Percentiles rank a stretch among this genome's conserved stretches.
phyloP scores from a whole-genome alignment of 2,113 vertebrate species.

The Polypterus senegalus region DNA sequence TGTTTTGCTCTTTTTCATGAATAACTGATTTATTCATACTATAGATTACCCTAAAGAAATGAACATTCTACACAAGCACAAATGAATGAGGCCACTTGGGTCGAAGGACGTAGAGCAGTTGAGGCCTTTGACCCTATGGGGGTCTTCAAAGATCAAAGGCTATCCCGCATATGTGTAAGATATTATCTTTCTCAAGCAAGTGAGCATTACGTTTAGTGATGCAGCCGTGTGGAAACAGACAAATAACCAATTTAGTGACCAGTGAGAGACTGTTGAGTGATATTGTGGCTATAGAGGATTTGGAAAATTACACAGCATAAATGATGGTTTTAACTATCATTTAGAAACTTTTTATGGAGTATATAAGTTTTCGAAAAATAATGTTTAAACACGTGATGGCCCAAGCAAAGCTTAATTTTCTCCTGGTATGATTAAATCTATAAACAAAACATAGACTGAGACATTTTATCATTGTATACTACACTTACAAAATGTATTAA shows the following conservation, averaged over 20 bases:
- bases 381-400: no score
- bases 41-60: no score
- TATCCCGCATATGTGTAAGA: constrained; percentile 65
- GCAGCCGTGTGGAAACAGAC: constrained; percentile 77
- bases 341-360: constrained; percentile 9
- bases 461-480: no score
- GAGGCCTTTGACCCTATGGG: constrained; percentile 66
- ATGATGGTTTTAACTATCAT: constrained; percentile 25
- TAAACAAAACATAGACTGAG: no score
- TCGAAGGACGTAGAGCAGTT: constrained; percentile 50
- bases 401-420: no score
- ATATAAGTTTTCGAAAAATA: no score
- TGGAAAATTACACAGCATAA: constrained; percentile 26
- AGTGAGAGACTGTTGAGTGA: constrained; percentile 46
- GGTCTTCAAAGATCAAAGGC: constrained; percentile 75
- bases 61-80: constrained; percentile 13
- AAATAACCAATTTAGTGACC: constrained; percentile 69
- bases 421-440: no score
- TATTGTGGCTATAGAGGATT: constrained; percentile 37
- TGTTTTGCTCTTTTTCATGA: no score
- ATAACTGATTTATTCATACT: no score
- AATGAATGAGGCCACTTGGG: constrained; percentile 60
- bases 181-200: constrained; percentile 69
- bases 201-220: constrained; percentile 76
- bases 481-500: no score